Percentiles rank a stretch among this genome's conserved stretches.
These are phyloP conservation scores for Vulpes ferrilata DNA, from an alignment of 2,113 vertebrate genomes.

Conservation along the genomic window DNA sequence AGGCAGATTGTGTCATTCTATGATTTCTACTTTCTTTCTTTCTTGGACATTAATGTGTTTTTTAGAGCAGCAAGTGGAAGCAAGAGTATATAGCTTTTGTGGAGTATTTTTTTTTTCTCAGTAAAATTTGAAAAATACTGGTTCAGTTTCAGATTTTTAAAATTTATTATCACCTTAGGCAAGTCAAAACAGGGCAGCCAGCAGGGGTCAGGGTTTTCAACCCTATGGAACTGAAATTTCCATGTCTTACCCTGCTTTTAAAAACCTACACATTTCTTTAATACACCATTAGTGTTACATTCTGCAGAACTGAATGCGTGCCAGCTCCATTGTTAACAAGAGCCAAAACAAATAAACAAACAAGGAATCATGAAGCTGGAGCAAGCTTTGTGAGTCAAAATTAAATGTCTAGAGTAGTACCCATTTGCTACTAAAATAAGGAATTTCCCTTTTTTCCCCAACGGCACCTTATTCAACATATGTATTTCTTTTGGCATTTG, in stretches of 20 bases:
- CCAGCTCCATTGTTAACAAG: neutral
- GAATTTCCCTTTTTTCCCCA: neutral
- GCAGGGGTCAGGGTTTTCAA: conserved; percentile 3
- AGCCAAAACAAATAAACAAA: neutral
- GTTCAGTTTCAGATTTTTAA: neutral
- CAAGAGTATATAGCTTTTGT: neutral
- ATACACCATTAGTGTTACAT: rapidly evolving
- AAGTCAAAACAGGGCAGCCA: neutral
- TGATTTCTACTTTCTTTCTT: neutral
- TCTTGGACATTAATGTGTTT: neutral
- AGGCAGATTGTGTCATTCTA: neutral
- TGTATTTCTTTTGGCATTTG: neutral
- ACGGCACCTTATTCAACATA: neutral
- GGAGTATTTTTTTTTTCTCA: conserved; percentile 6
- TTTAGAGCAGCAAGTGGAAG: neutral
- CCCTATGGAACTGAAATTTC: neutral
- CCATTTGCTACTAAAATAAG: conserved; percentile 50
- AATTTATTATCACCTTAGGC: neutral
- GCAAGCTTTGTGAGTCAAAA: conserved; percentile 10
- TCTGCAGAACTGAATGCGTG: neutral
- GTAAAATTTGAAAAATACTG: neutral
- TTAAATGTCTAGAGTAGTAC: neutral
- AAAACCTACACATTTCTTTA: neutral
- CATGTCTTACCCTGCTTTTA: neutral
- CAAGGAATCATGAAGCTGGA: neutral